phyloP scores from a whole-genome alignment of 2,888 invertebrate genomes.

The Melanotus villosus region DNA sequence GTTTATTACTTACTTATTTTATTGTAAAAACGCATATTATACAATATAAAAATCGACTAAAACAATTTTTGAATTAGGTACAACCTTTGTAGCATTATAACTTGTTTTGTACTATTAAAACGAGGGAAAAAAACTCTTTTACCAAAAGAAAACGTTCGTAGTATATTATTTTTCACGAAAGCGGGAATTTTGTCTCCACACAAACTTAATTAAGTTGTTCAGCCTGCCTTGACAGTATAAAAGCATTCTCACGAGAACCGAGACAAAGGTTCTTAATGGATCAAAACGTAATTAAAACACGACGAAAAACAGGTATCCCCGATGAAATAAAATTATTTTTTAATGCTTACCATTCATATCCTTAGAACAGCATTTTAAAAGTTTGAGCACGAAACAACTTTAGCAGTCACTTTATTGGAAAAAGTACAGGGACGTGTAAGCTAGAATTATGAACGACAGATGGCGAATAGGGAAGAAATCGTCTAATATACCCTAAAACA shows the following conservation, averaged over 20 bases:
- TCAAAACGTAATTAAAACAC: neutral
- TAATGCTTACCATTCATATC: too few species aligned
- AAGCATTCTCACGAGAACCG: neutral
- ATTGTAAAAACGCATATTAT: too few species aligned
- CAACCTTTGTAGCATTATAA: too few species aligned
- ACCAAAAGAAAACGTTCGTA: neutral
- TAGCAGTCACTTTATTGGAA: too few species aligned
- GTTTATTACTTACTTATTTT: too few species aligned
- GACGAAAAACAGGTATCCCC: neutral
- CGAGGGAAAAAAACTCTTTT: neutral
- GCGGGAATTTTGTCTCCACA: neutral
- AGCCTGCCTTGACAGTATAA: neutral
- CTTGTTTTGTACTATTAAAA: too few species aligned
- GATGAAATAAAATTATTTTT: neutral
- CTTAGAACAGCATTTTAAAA: too few species aligned
- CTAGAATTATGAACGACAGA: neutral
- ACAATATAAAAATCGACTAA: too few species aligned
- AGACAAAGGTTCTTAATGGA: neutral
- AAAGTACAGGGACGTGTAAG: neutral
- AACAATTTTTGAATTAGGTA: too few species aligned
- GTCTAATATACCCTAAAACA: neutral
- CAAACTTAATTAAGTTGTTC: neutral
- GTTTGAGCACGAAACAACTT: too few species aligned
- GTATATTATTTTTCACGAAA: neutral
- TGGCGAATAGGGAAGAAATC: neutral